A percentile compares a stretch with the other conserved stretches of the same genome.
These are phyloP conservation scores for Alfaro cultratus DNA, from an alignment of 2,797 vertebrate genomes.

Conservation along the genomic window DNA sequence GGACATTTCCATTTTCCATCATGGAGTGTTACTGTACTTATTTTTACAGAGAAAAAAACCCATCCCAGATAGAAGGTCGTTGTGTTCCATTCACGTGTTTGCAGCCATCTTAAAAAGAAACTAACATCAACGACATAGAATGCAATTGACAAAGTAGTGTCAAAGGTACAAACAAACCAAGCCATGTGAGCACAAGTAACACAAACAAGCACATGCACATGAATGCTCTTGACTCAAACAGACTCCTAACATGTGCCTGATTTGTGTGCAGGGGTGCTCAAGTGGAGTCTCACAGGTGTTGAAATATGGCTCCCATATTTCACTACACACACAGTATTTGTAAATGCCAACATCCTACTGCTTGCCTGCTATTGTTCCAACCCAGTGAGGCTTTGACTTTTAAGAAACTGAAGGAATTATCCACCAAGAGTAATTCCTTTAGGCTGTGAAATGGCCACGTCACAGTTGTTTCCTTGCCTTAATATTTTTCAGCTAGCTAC, in stretches of 20 bases:
- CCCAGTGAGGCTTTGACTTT: conserved; percentile 68
- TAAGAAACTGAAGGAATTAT: conserved; percentile 81
- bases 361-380: conserved; percentile 61
- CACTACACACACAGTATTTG: conserved; percentile 35
- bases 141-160: conserved; percentile 77
- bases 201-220: conserved; percentile 37
- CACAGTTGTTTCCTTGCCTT: conserved; percentile 46
- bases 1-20: not conserved
- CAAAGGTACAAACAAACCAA: conserved; percentile 66
- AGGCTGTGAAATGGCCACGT: conserved; percentile 45
- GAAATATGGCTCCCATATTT: conserved; percentile 75
- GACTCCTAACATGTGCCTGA: conserved; percentile 40
- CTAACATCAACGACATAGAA: conserved; percentile 54
- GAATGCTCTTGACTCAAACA: conserved; percentile 47
- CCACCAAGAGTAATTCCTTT: conserved; percentile 34
- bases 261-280: conserved; percentile 1
- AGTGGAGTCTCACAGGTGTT: conserved; percentile 53
- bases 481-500: conserved; percentile 21
- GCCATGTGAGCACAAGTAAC: conserved; percentile 28
- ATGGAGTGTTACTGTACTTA: not conserved
- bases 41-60: not conserved
- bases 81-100: not conserved
- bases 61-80: conserved; percentile 5
- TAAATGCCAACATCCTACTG: conserved; percentile 46
- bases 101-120: conserved; percentile 43